A percentile compares a stretch with the other conserved stretches of the same genome.
Evolutionary conservation across 2,888 invertebrate species (phyloP).

Genomic region (Phyto melanocephala): DNA sequence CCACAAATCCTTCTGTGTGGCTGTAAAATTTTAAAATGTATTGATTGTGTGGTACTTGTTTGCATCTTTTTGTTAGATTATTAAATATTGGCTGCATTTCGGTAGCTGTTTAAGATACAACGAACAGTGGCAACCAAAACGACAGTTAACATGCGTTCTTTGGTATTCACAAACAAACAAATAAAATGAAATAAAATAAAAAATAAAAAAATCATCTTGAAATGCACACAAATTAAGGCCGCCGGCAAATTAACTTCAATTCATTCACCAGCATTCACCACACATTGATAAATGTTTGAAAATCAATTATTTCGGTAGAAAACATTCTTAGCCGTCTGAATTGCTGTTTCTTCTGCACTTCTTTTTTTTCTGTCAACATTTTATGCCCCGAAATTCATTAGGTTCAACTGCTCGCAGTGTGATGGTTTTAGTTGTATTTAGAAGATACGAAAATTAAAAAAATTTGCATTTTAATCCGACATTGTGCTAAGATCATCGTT

Average conservation of each 20-base stretch:
- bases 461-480: constrained; percentile 57
- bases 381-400: constrained; percentile 16
- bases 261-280: constrained; percentile 44
- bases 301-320: constrained; percentile 58
- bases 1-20: background rate
- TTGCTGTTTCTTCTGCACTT: background rate
- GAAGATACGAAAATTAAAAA: background rate
- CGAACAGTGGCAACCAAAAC: constrained; percentile 75
- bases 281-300: constrained; percentile 53
- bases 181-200: background rate
- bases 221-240: constrained; percentile 57
- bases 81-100: constrained; percentile 63
- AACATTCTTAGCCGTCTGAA: constrained; percentile 6
- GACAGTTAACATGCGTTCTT: constrained; percentile 74
- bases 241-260: constrained; percentile 61
- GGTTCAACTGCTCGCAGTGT: background rate
- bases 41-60: constrained; percentile 18
- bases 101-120: constrained; percentile 75
- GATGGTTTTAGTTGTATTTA: background rate
- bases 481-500: constrained; percentile 55
- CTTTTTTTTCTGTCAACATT: background rate
- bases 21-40: background rate
- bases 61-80: constrained; percentile 46
- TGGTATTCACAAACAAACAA: constrained; percentile 31
- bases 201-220: constrained; percentile 32